These are phyloP conservation scores for Pheosia tremula DNA, from an alignment of 2,888 invertebrate genomes.

Conservation along the genomic window DNA sequence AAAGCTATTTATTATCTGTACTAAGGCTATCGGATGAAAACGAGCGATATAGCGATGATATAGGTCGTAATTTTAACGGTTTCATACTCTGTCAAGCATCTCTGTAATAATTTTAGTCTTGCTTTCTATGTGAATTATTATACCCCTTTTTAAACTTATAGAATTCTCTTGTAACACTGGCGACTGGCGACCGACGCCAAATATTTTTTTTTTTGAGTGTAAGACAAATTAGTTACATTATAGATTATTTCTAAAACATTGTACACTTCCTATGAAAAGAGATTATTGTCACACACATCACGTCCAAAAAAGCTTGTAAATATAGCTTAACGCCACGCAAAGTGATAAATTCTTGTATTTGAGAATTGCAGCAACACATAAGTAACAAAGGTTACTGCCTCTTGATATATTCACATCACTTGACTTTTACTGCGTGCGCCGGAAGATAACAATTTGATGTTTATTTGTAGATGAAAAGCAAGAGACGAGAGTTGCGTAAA, in stretches of 20 bases:
- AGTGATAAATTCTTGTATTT: neutral
- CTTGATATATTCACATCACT: neutral
- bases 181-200: too few relatives aligned
- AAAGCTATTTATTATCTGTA: neutral
- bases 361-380: constrained; percentile 1
- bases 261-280: too few relatives aligned
- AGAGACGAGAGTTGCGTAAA: neutral
- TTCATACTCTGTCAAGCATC: too few relatives aligned
- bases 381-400: neutral
- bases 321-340: neutral
- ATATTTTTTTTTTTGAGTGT: too few relatives aligned
- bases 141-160: too few relatives aligned
- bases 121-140: too few relatives aligned
- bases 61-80: neutral
- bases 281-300: neutral
- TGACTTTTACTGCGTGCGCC: neutral
- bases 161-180: too few relatives aligned
- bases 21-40: neutral
- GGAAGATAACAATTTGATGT: constrained; percentile 1
- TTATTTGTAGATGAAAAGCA: neutral
- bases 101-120: too few relatives aligned
- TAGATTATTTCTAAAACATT: too few relatives aligned
- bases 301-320: neutral
- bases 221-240: too few relatives aligned
- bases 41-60: neutral